Evolutionary conservation across 2,113 vertebrate genomes (phyloP), one percentile per base, ranked within the genome.

Genomic region (Isurus oxyrinchus): DNA sequence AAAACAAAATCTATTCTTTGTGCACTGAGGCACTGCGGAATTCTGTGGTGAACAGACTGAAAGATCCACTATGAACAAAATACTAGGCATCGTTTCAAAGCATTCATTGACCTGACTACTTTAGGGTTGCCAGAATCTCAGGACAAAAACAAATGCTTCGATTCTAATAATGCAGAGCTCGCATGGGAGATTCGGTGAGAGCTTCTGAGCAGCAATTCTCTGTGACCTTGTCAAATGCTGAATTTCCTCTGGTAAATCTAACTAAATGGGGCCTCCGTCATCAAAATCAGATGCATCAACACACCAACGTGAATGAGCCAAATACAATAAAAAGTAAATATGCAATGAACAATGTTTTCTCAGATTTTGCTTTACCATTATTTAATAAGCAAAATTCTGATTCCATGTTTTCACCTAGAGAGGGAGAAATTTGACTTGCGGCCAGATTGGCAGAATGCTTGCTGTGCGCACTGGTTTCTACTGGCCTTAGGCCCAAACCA

Each of bases 61-160:
- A 95, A 95, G 94, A 25, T 95, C 94, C 67, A 95, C 44, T 95
- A 16, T 72, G 66, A 49, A 95, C 44, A 95, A 95, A 95, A 76
- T 95, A 72, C 67, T 16, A 55, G 66, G 44, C 44, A 95, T 69
- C 25, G 13, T 49, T 55, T 95, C 94, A 72, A 95, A 53, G 66
- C 10, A 53, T 76, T 53, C 67, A 53, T 76, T 95, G 94, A 95
- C 66, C 67, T 95, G 66, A 95, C 53, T 53, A 95, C 49, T 49
- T 69, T 55, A 55, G 25, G 40, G 14, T 14, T 31, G 44, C 94
- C 63, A 55, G 66, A 49, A 72, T 95, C 66, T 53, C 23, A 95
- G 44, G 66, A 94, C 2, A 35, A 94, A 72, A 69, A 23, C 55
- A 27, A 59, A 49, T 31, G 94, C 67, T 55, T 69, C 4, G 23